Percentiles rank a stretch among this genome's conserved stretches.
Evolutionary conservation across 2,113 vertebrate species (phyloP).

Genomic region (Triplophysa tibetana): DNA sequence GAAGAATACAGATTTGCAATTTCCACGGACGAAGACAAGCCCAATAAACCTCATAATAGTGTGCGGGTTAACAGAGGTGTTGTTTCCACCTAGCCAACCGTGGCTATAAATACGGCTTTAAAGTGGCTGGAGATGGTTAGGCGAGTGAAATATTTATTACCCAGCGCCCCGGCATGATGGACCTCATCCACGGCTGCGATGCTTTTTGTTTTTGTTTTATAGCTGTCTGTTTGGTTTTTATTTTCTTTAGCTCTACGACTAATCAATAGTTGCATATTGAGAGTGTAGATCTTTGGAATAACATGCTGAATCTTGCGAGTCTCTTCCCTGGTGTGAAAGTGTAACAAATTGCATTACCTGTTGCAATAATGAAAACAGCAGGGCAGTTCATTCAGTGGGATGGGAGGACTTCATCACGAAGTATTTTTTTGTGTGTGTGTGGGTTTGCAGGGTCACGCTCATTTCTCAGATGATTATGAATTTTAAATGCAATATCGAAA

Average conservation of each 20-base stretch:
- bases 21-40: conserved; percentile 58
- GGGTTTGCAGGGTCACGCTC: not conserved
- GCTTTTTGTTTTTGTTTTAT: conserved; percentile 51
- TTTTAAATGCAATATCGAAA: no score
- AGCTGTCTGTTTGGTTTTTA: conserved; percentile 45
- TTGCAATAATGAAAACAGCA: conserved; percentile 41
- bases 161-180: conserved; percentile 16
- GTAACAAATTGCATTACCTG: conserved; percentile 39
- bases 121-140: conserved; percentile 47
- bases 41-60: conserved; percentile 62
- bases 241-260: conserved; percentile 50
- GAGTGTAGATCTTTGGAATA: conserved; percentile 55
- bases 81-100: conserved; percentile 54
- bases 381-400: conserved; percentile 7
- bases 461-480: not conserved
- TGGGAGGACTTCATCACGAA: not conserved
- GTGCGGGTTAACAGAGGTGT: conserved; percentile 56
- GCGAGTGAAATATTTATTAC: conserved; percentile 40
- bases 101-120: conserved; percentile 57
- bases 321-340: conserved; percentile 17
- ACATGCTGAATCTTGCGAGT: conserved; percentile 39
- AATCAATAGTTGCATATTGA: conserved; percentile 60
- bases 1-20: conserved; percentile 63
- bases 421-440: not conserved
- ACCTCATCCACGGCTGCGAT: not conserved